These are phyloP conservation scores for Microcebus tavaratra DNA, from an alignment of 2,113 vertebrate genomes.

Conservation along the genomic window DNA sequence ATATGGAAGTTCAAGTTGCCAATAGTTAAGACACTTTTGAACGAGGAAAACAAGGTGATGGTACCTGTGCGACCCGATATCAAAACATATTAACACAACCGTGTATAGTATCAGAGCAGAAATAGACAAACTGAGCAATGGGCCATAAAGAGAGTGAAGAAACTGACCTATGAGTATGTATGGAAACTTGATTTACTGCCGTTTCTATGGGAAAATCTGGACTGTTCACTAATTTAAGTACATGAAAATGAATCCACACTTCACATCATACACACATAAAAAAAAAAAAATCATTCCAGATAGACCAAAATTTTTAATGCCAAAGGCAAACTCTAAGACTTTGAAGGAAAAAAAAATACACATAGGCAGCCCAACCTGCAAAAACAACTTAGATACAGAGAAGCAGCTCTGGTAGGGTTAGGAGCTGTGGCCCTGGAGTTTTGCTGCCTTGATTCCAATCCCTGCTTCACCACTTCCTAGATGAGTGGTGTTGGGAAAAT, in stretches of 20 bases:
- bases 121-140: background rate
- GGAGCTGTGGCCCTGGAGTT: background rate
- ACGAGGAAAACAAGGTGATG: background rate
- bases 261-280: background rate
- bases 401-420: background rate
- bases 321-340: background rate
- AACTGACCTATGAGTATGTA: too few species aligned
- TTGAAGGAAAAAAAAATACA: background rate
- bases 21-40: background rate
- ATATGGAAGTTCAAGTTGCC: background rate
- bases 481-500: too few species aligned
- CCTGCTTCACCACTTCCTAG: background rate
- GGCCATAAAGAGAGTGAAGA: background rate
- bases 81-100: background rate
- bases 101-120: background rate
- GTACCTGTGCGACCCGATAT: fast-evolving
- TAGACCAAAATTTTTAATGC: background rate
- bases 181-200: background rate
- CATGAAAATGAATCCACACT: too few species aligned
- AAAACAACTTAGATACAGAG: background rate
- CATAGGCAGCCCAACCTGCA: background rate
- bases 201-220: background rate
- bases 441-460: background rate
- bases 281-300: background rate
- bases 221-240: background rate